Base-by-base conservation (phyloP, 2,797 vertebrate genomes). In the Sebastes oblongus region DNA sequence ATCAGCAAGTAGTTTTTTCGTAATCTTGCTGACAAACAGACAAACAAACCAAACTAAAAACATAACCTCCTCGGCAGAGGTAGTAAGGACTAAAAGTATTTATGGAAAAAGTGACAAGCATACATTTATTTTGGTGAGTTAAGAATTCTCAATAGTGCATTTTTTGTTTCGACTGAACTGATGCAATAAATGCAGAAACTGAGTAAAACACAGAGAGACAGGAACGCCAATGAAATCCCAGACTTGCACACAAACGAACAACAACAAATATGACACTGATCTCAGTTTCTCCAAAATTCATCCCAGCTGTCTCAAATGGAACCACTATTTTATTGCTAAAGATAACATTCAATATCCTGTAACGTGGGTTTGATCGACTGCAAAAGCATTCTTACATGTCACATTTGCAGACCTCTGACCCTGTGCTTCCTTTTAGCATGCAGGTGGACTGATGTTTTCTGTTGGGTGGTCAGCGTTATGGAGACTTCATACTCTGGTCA, bases 271-370 rank as follows among this genome's bases (percentile, higher is more conserved):
- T 60, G 70, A 85, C 82, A 72, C 66, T 82, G 81, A 84, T 89
- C 72, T 78, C 71, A 50, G 72, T 82, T 88, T 79, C 80, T 66
- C 39, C 66, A 34, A 88, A 90, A 92, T 94, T 80, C 75, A 83
- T 89, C 82, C 87, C 84, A 93, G 91, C 91, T 94, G 92, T 86
- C 71, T 75, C 69, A 68, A 74, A 83, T 77, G 71, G 59, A 88
- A 69, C 80, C 73, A 64, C 58, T 81, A 75, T 85, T 87, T 71
- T 87, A 77, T 83, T 87, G 83, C 74, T 87, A 61, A 89, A 94
- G 81, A 89, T 77, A 82, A 85, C 65, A 87, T 89, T 93, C 87
- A 87, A 86, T 89, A 84, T 91, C 75, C 81, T 89, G 80, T 85
- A 90, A 90, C 75, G 34, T 81, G 82, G 75, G 69, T 89, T 89